Evolutionary conservation across 2,888 invertebrate species (phyloP).

Genomic region (Andrena chrysosceles): DNA sequence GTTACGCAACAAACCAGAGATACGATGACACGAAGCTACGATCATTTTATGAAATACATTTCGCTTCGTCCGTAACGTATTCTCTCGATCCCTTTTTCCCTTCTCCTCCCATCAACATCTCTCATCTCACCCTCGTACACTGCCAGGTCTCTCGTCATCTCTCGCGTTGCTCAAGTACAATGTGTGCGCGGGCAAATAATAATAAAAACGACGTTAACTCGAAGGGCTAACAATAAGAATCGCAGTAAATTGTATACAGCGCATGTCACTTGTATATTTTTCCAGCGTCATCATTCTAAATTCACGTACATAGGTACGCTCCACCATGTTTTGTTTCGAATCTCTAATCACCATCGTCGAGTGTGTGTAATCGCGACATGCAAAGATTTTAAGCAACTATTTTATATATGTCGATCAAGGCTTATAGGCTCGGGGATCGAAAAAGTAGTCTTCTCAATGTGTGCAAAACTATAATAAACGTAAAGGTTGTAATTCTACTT

Average conservation of each 20-base stretch:
- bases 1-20: conserved; percentile 46
- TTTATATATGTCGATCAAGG: not conserved
- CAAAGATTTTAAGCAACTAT: too few relatives aligned
- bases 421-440: not conserved
- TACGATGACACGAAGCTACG: conserved; percentile 36
- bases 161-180: not conserved
- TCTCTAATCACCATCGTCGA: too few relatives aligned
- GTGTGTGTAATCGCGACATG: too few relatives aligned
- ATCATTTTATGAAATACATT: conserved; percentile 14
- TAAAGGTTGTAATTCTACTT: not conserved
- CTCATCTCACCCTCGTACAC: not conserved
- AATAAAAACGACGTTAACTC: not conserved
- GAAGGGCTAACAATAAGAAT: not conserved
- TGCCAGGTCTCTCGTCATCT: not conserved
- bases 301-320: not conserved
- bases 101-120: not conserved
- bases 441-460: not conserved
- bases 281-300: not conserved
- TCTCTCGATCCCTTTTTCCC: not conserved
- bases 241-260: not conserved
- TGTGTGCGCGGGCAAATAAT: too few relatives aligned
- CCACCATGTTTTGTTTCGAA: too few relatives aligned
- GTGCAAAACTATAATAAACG: not conserved
- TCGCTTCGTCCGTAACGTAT: not conserved
- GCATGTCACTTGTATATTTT: not conserved